Conservation (phyloP, 2,113 vertebrate species). For the Thalassarche chlororhynchos region DNA sequence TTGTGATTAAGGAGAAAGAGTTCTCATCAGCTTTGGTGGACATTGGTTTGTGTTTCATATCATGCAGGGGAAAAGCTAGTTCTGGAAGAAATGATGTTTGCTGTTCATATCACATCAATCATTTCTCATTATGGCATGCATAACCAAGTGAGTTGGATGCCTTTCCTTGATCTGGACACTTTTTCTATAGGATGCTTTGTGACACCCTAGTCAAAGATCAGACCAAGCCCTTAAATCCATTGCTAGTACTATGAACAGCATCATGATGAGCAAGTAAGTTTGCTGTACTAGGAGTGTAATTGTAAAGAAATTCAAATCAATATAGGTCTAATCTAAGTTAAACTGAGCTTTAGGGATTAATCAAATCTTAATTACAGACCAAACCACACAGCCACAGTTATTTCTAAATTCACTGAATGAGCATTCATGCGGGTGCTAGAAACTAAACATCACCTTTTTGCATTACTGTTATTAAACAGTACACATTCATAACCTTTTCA, state of each 20-base stretch:
- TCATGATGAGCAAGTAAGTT: not conserved
- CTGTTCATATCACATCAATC: not conserved
- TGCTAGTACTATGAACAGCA: not conserved
- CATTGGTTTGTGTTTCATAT: not conserved
- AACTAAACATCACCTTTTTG: slow-evolving; percentile 60
- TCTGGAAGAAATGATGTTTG: not conserved
- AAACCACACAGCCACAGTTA: slow-evolving; percentile 61
- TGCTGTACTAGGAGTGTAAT: slow-evolving; percentile 18
- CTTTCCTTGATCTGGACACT: not conserved
- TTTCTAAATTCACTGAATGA: slow-evolving; percentile 48
- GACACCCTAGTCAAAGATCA: not conserved
- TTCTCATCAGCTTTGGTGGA: not conserved
- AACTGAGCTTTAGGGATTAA: slow-evolving; percentile 74
- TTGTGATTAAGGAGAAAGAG: not conserved
- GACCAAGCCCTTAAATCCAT: not conserved
- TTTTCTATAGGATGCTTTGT: not conserved
- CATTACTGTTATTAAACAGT: slow-evolving; percentile 60
- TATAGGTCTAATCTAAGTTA: slow-evolving; percentile 64
- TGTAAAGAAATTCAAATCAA: slow-evolving; percentile 67
- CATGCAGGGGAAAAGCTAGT: not conserved
- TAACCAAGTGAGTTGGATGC: not conserved
- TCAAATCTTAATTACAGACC: slow-evolving; percentile 72
- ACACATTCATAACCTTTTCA: slow-evolving; percentile 43
- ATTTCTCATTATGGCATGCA: not conserved
- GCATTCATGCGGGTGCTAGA: slow-evolving; percentile 30